phyloP scores from a whole-genome alignment of 2,888 invertebrate species.

The Crioceris asparagi region DNA sequence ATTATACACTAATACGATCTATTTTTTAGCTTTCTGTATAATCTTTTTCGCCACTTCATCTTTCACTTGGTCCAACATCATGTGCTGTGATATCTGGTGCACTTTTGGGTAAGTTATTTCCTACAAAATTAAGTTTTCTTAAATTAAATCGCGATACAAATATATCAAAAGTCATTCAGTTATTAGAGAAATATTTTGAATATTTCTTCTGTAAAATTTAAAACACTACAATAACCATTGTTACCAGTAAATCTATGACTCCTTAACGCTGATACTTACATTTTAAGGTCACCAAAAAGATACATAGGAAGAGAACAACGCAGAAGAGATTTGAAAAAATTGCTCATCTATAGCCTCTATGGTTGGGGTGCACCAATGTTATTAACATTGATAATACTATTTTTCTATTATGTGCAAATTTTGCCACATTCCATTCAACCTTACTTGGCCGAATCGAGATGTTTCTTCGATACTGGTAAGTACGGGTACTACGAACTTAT shows the following conservation, averaged over 20 bases:
- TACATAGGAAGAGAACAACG: conserved; percentile 37
- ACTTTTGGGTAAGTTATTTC: conserved; percentile 30
- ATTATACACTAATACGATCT: no score
- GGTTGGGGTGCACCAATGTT: conserved; percentile 57
- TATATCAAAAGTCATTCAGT: no score
- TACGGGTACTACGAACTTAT: conserved; percentile 6
- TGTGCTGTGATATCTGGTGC: conserved; percentile 29
- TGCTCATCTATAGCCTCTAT: conserved; percentile 56
- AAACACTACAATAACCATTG: no score
- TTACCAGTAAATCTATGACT: no score
- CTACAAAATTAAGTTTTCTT: no score
- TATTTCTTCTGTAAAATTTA: no score
- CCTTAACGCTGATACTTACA: no score
- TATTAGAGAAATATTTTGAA: no score
- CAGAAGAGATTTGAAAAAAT: conserved; percentile 44
- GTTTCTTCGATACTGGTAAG: conserved; percentile 53
- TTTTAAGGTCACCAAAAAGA: no score
- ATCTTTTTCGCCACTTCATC: conserved; percentile 20
- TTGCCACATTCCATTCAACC: conserved; percentile 43
- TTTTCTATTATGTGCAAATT: conserved; percentile 43
- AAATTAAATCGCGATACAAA: no score
- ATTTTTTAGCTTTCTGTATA: conserved; percentile 21
- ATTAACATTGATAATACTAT: conserved; percentile 44
- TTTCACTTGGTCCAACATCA: conserved; percentile 28
- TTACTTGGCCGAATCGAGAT: conserved; percentile 44